Evolutionary conservation across 2,888 invertebrate species (phyloP), one percentile per base, ranked within the genome.

Genomic region (Oscheius myriophilus): DNA sequence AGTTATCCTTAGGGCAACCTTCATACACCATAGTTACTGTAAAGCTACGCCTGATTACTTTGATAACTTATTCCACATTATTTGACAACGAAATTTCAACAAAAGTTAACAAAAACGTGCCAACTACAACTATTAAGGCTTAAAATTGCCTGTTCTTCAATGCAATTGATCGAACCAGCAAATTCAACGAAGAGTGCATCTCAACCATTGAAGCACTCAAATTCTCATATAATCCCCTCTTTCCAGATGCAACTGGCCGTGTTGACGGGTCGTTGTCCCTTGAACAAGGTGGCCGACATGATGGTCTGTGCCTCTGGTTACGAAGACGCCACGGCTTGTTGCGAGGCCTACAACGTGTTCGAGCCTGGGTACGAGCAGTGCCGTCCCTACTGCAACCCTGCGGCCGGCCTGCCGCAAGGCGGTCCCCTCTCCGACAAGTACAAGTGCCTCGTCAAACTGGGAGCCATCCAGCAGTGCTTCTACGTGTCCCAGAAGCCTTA

Each of bases 271-370:
- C 78, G 85, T 16, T 85, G 85, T 66, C 85, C 85, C 7, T 71
- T 85, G 42, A 70, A 70, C 63, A 85, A 84, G 67, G 85, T 85
- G 11, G 84, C 79, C 39, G 85, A 84, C 63, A 82, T 85, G 69
- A 85, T 85, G 85, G 72, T 85, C 57, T 85, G 85, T 61, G 85
- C 84, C 39, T 84, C 82, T 12, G 84, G 84, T n/a, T 83, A 84
- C 69, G 76, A 85, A 69, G 85, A 85, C 52, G 85, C 84, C 25
- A 79, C 83, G 0, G 76, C 81, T 25, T 85, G 85, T 53, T 85
- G 85, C 65, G 76, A 81, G 67, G 85, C 84, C 0, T 83, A 85
- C 71, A 77, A 77, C 58, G 85, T 85, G 14, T 85, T 85, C 69
- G 85, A 85, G 59, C 79, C 84, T 26, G 85, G 85, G 49, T 85